These are phyloP conservation scores for Rhea americana DNA, from an alignment of 2,113 vertebrate species.

Conservation along the genomic window DNA sequence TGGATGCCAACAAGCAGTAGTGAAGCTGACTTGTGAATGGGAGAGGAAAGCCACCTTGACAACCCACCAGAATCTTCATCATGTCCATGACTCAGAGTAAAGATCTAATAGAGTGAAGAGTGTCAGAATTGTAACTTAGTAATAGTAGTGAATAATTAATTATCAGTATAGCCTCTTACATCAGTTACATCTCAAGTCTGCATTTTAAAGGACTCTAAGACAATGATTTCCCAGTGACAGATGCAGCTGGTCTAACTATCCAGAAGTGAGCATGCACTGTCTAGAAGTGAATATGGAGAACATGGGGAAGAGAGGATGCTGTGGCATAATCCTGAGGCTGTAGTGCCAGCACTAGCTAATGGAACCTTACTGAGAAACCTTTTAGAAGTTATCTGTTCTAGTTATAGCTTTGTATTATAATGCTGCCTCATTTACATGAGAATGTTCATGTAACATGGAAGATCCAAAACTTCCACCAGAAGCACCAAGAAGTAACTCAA, in stretches of 20 bases:
- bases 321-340: not conserved
- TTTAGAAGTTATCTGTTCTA: not conserved
- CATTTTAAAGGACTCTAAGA: not conserved
- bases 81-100: not conserved
- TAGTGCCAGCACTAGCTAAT: not conserved
- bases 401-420: not conserved
- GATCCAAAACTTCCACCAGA: not conserved
- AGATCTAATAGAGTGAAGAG: not conserved
- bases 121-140: not conserved
- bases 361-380: not conserved
- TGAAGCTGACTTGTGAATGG: not conserved
- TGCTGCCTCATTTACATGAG: not conserved
- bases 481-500: not conserved
- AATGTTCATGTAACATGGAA: not conserved
- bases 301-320: not conserved
- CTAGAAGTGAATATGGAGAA: not conserved
- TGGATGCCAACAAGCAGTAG: not conserved
- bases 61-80: not conserved
- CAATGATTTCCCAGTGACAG: not conserved
- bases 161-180: not conserved
- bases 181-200: accelerated
- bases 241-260: not conserved
- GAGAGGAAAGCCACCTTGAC: not conserved
- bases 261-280: too few species aligned
- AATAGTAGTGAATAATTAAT: not conserved